A percentile compares a stretch with the other conserved stretches of the same genome.
Evolutionary conservation across 2,797 vertebrate species (phyloP).

Genomic region (Pteropus rufus): DNA sequence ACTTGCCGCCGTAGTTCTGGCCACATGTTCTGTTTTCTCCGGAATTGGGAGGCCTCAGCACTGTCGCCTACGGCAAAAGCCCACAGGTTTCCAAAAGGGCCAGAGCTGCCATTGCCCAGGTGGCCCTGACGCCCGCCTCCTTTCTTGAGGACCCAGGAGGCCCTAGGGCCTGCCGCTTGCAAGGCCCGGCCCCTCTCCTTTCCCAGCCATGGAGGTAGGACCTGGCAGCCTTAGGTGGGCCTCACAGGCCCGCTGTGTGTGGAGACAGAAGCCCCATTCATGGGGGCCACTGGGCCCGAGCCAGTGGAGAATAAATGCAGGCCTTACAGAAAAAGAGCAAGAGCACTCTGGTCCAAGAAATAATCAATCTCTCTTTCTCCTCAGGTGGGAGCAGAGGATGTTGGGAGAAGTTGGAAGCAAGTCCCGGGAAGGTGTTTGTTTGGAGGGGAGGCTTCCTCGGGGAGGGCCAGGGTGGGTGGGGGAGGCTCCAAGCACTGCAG

Average conservation of each 20-base stretch:
- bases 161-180: not conserved
- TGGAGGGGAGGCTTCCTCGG: not conserved
- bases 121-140: not conserved
- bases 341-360: not conserved
- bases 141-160: not conserved
- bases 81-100: not conserved
- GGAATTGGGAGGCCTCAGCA: not conserved
- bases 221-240: slow-evolving; percentile 19
- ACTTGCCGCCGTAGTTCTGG: not conserved
- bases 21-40: not conserved
- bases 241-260: slow-evolving; percentile 35
- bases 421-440: not conserved
- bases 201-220: not conserved
- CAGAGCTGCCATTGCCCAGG: not conserved
- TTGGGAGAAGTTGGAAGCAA: not conserved
- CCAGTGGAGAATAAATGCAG: slow-evolving; percentile 37
- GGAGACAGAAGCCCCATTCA: slow-evolving; percentile 74
- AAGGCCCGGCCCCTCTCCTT: not conserved
- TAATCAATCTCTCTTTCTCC: slow-evolving; percentile 13
- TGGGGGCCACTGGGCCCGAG: slow-evolving; percentile 16
- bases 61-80: not conserved
- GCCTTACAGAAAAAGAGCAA: slow-evolving; percentile 2
- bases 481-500: not conserved
- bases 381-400: not conserved
- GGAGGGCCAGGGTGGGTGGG: not conserved